Base-by-base conservation (phyloP, 2,888 invertebrate species). In the Leptinotarsa rubiginosa region DNA sequence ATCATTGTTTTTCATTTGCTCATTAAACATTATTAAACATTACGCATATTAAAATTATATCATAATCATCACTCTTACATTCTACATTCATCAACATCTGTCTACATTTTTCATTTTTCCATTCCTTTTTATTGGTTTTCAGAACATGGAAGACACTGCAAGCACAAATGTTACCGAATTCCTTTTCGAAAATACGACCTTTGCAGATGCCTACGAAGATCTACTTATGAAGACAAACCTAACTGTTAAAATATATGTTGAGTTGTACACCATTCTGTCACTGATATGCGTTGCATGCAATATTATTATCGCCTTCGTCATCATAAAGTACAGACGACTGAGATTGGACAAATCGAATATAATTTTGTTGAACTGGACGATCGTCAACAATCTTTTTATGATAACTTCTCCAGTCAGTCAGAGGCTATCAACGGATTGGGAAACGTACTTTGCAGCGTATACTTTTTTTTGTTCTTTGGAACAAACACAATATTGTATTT, bases 291-390 rank as follows among this genome's bases (percentile, higher is more conserved):
- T 76, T 25, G 70, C 69, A 20, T 72, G 73, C 4, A 75, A 75
- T 52, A 50, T 78, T 13, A 47, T 79, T 25, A 64, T 78, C 20
- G 66, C 69, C 47, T 78, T 72, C 12, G 75, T 77, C 47, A 76
- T 77, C 47, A 5, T 76, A 10, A 77, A 76, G 74, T 76, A 77
- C 54, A 74, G 64, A 69, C 56, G 77, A 65, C 31, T 79, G 41
- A 71, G 78, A 49, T 22, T 70, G 62, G 75, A 78, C 18, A 76
- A 77, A 50, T 75, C 62, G 10, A 78, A 77, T 54, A 59, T 78
- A 20, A 76, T 78, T 47, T 50, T 78, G 22, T 47, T 77, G 20
- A 73, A 78, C 59, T 78, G 78, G 76, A 49, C 69, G 18, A 68
- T 78, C 54, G 31, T 74, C 22, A 77, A 77, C 65, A 65, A 47